These are phyloP conservation scores for Sciurus vulgaris DNA, from an alignment of 2,797 vertebrate genomes.

Conservation along the genomic window DNA sequence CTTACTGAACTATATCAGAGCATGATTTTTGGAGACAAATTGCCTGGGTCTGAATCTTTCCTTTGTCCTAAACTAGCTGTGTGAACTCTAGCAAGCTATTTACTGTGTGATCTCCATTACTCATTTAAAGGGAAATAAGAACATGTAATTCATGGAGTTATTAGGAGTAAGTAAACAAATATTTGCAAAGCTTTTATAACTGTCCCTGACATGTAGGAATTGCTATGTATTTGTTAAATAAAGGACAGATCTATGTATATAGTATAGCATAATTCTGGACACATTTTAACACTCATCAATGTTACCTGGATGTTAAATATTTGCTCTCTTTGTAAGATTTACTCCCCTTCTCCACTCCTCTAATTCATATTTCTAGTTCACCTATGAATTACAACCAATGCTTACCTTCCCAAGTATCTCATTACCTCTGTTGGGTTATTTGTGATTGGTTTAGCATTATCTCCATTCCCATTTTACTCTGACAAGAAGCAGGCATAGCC, in stretches of 20 bases:
- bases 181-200: neutral
- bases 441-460: neutral
- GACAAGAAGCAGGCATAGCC: neutral
- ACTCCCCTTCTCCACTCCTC: neutral
- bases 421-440: neutral
- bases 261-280: neutral
- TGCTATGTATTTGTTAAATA: neutral
- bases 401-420: neutral
- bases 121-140: neutral
- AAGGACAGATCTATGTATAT: neutral
- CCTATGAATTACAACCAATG: neutral
- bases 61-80: neutral
- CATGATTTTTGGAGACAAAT: neutral
- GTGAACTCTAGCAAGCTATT: neutral
- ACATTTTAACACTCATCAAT: neutral
- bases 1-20: neutral
- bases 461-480: neutral
- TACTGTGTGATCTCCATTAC: neutral
- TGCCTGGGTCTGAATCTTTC: neutral
- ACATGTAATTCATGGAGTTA: neutral
- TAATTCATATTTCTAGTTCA: neutral
- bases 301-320: neutral
- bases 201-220: neutral
- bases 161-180: neutral
- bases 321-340: neutral